A percentile compares a stretch with the other conserved stretches of the same genome.
phyloP scores from a whole-genome alignment of 2,888 invertebrate genomes.

The Neria commutata region DNA sequence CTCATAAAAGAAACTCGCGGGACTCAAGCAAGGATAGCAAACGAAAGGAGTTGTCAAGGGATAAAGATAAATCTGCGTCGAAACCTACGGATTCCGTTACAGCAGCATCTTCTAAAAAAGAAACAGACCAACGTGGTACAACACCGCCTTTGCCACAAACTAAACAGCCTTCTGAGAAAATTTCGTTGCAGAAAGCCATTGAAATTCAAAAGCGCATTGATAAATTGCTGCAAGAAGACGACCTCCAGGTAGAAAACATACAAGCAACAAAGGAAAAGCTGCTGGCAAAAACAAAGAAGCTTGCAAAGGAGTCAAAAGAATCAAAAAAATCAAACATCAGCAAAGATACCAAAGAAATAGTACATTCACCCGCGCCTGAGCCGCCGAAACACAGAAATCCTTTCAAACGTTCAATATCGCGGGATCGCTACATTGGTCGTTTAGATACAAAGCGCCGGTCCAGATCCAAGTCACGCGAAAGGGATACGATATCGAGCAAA shows the following conservation, averaged over 20 bases:
- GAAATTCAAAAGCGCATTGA: slow-evolving; percentile 54
- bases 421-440: slow-evolving; percentile 23
- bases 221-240: slow-evolving; percentile 50
- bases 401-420: slow-evolving; percentile 33
- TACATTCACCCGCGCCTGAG: slow-evolving; percentile 5
- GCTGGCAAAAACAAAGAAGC: slow-evolving; percentile 13
- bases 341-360: background rate
- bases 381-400: slow-evolving; percentile 29
- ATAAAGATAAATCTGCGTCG: no score
- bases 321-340: background rate
- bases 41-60: no score
- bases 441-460: slow-evolving; percentile 22
- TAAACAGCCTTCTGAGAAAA: slow-evolving; percentile 7
- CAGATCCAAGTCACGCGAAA: slow-evolving; percentile 18
- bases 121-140: slow-evolving; percentile 29
- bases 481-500: slow-evolving; percentile 13
- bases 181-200: slow-evolving; percentile 34
- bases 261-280: slow-evolving; percentile 40
- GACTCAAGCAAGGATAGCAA: no score
- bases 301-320: slow-evolving; percentile 1
- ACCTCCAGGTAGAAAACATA: slow-evolving; percentile 45
- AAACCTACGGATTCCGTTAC: background rate
- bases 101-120: background rate
- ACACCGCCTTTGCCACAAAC: slow-evolving; percentile 41
- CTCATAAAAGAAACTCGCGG: no score